phyloP scores from a whole-genome alignment of 2,797 vertebrate genomes.

The Oophaga sylvatica region DNA sequence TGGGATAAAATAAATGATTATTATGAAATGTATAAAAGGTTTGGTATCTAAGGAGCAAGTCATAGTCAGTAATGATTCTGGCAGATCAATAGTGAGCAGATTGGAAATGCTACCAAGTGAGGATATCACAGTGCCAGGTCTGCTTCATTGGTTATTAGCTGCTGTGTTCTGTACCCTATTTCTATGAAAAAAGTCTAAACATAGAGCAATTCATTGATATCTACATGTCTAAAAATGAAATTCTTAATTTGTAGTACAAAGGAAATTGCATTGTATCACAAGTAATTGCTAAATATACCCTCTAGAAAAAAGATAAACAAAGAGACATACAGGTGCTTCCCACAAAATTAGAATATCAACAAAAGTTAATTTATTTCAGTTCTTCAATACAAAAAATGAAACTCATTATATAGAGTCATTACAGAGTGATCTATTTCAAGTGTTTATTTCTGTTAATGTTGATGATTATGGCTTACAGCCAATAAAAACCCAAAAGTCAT shows the following conservation, averaged over 20 bases:
- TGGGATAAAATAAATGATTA: neutral
- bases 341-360: too few species aligned
- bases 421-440: too few species aligned
- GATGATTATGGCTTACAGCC: neutral
- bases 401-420: too few species aligned
- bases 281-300: neutral
- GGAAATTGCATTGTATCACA: neutral
- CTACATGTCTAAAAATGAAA: neutral
- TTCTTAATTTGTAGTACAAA: neutral
- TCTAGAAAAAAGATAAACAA: too few species aligned
- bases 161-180: neutral
- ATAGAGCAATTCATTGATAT: neutral
- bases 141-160: neutral
- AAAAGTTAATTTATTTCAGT: too few species aligned
- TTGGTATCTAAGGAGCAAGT: neutral
- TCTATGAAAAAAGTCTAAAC: neutral
- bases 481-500: too few species aligned
- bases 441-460: too few species aligned
- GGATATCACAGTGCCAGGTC: neutral
- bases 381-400: too few species aligned
- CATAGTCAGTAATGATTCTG: neutral
- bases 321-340: too few species aligned
- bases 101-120: constrained; percentile 10
- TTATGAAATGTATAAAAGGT: neutral
- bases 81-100: constrained; percentile 26